Evolutionary conservation across 2,797 vertebrate genomes (phyloP), one percentile per base, ranked within the genome.

Genomic region (Aldrovandia affinis): DNA sequence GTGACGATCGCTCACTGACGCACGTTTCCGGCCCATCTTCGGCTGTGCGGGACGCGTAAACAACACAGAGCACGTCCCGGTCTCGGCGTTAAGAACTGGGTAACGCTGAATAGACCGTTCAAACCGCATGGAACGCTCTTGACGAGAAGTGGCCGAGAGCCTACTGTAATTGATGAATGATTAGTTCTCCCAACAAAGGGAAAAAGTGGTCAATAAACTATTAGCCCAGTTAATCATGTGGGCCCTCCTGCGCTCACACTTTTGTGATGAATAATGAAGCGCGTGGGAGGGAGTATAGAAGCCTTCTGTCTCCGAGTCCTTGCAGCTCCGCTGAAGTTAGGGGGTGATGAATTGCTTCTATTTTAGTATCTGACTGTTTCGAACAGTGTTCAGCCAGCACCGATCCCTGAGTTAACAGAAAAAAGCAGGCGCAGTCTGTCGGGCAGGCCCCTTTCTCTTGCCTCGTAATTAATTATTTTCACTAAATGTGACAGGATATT

Each of bases 361-460:
- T 95, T 94, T 92, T 90, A n/a, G 88, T 91, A 86, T 44, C 84
- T 42, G 50, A 83, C 36, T 59, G 55, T 25, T 81, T 90, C 90
- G 85, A 92, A 90, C 86, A 70, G 65, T 22, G 30, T 7, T 70
- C 65, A 33, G 65, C 10, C 65, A 36, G 70, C 18, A 75, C 36
- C 6, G 39, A 39, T 3, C 39, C 20, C 36, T 25, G 70, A 75
- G 36, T 9, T 75, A 44, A 75, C 39, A 22, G 22, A 44, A 44
- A 44, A 75, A 44, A 22, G 4, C 20, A 44, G 39, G 36, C 20
- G 5, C 30, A 36, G 30, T 70, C 68, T 2, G 39, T 36, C 22
- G 1, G 1, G 3, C 36, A 7, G 36, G 8, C 39, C 20, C 70
- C 36, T n/a, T 25, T n/a, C 36, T 75, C 44, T 75, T 8, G 6